A percentile compares a stretch with the other conserved stretches of the same genome.
These are phyloP conservation scores for Ormia ochracea DNA, from an alignment of 2,888 invertebrate genomes.

Conservation along the genomic window DNA sequence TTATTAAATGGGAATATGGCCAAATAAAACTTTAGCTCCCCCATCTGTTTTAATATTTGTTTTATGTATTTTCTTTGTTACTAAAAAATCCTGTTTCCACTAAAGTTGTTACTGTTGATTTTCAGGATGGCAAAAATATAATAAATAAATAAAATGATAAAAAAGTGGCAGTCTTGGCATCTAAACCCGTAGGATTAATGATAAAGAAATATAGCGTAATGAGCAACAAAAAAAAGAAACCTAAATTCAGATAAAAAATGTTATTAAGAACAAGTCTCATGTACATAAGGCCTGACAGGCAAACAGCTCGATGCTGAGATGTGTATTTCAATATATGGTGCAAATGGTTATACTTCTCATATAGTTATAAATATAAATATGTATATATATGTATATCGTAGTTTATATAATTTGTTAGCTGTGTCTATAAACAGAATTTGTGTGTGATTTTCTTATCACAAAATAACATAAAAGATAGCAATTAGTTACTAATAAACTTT, in stretches of 20 bases:
- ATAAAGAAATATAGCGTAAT: conserved; percentile 62
- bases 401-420: no score
- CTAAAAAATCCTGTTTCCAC: not conserved
- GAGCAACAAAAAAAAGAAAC: conserved; percentile 50
- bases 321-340: not conserved
- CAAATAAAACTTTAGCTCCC: conserved; percentile 47
- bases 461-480: no score
- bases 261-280: not conserved
- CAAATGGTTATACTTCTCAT: not conserved
- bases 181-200: conserved; percentile 66
- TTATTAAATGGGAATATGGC: conserved; percentile 62
- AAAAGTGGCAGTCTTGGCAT: conserved; percentile 65
- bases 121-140: conserved; percentile 64
- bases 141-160: conserved; percentile 58
- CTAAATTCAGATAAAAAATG: conserved; percentile 4
- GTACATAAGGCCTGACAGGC: not conserved
- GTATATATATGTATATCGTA: no score
- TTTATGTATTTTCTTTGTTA: conserved; percentile 35
- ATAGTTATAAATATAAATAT: no score
- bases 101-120: conserved; percentile 33
- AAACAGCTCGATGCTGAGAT: not conserved
- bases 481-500: no score
- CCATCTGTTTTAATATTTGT: conserved; percentile 63
- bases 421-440: no score
- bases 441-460: no score